Conservation (phyloP, 2,888 invertebrate species). For the Caenorhabditis zanzibari region DNA sequence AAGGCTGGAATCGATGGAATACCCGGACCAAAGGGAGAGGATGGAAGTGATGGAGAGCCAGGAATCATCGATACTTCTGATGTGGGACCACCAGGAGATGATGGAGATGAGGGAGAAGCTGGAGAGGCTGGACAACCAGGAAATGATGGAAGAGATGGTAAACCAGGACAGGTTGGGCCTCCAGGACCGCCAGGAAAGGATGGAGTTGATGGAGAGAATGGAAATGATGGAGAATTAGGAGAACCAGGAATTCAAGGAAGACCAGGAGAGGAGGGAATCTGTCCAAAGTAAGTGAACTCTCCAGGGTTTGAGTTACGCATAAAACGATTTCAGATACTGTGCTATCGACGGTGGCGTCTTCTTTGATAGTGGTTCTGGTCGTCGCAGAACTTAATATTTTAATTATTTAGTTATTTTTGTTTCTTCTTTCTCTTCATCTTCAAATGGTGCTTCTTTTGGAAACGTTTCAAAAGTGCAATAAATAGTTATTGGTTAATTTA, state of each 20-base stretch:
- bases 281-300: conserved; percentile 56
- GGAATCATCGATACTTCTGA: conserved; percentile 45
- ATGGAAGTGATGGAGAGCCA: conserved; percentile 62
- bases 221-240: conserved; percentile 63
- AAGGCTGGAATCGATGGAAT: conserved; percentile 62
- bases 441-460: conserved; percentile 42
- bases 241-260: conserved; percentile 68
- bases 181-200: conserved; percentile 69
- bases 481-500: conserved; percentile 49
- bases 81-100: conserved; percentile 66
- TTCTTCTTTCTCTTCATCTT: conserved; percentile 5
- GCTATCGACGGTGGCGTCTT: conserved; percentile 70
- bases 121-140: conserved; percentile 72
- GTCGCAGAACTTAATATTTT: conserved; percentile 32
- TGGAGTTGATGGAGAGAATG: conserved; percentile 63
- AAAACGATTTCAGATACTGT: conserved; percentile 56
- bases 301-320: neutral
- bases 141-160: conserved; percentile 64
- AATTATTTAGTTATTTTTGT: neutral
- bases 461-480: conserved; percentile 48
- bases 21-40: conserved; percentile 57
- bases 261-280: conserved; percentile 71
- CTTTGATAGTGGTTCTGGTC: conserved; percentile 61
- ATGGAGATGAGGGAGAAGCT: conserved; percentile 60
- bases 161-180: conserved; percentile 67